Evolutionary conservation across 2,888 invertebrate genomes (phyloP).

Genomic region (Caenorhabditis auriculariae): DNA sequence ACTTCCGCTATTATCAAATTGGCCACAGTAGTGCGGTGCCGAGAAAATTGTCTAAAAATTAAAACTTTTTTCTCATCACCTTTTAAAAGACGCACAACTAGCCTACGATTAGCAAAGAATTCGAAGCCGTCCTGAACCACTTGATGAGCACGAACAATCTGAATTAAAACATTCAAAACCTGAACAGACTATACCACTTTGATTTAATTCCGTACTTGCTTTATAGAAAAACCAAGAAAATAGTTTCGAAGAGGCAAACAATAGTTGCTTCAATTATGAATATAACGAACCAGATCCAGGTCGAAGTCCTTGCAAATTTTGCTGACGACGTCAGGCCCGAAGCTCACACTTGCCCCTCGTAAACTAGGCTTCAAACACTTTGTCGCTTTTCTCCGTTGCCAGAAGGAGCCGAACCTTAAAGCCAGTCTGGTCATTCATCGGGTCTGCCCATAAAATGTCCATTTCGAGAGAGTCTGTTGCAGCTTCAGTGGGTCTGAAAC

Average conservation of each 20-base stretch:
- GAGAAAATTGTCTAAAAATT: no score
- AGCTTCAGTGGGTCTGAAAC: slow-evolving; percentile 18
- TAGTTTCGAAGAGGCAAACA: not conserved
- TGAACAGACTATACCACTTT: no score
- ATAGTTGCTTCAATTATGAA: not conserved
- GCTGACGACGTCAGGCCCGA: slow-evolving; percentile 68
- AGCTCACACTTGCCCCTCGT: slow-evolving; percentile 69
- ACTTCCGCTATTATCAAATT: no score
- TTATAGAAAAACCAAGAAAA: no score
- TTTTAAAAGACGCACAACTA: slow-evolving; percentile 18
- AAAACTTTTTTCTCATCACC: no score
- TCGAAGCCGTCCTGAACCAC: slow-evolving; percentile 59
- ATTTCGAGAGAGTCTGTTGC: slow-evolving; percentile 24
- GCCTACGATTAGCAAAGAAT: slow-evolving; percentile 22
- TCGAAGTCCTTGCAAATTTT: slow-evolving; percentile 67
- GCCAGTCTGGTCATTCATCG: slow-evolving; percentile 10
- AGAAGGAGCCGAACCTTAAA: no score
- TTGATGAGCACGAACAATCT: slow-evolving; percentile 69
- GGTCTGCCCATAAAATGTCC: slow-evolving; percentile 42
- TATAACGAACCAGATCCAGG: slow-evolving; percentile 63
- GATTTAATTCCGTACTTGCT: not conserved
- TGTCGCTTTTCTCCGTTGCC: no score
- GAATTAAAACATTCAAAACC: not conserved
- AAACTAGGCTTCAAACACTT: slow-evolving; percentile 30
- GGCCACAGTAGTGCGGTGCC: no score